Percentiles rank a stretch among this genome's conserved stretches.
Conservation (phyloP, 2,797 vertebrate genomes). For the Phoebastria nigripes region DNA sequence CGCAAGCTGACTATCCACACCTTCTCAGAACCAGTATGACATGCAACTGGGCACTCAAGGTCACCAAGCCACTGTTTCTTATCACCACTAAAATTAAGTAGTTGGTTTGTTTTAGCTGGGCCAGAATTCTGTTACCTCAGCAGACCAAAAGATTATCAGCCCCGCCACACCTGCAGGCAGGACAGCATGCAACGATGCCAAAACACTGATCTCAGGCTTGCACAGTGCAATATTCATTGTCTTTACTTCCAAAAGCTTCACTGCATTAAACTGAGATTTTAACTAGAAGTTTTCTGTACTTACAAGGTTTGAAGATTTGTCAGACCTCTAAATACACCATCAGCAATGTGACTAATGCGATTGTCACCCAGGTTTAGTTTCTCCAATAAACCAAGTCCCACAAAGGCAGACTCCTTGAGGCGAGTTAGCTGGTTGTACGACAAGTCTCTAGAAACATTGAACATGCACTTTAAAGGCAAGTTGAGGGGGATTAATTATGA, state of each 20-base stretch:
- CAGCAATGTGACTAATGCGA: constrained; percentile 89
- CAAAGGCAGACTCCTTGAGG: constrained; percentile 90
- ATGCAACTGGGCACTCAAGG: not conserved
- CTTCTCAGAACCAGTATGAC: not conserved
- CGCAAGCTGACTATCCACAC: not conserved
- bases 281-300: constrained; percentile 63
- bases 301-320: constrained; percentile 87
- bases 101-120: not conserved
- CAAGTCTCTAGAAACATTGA: constrained; percentile 82
- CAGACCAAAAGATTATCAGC: not conserved
- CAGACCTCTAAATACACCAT: constrained; percentile 89
- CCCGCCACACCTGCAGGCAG: not conserved
- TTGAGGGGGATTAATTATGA: not conserved
- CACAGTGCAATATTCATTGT: not conserved
- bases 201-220: not conserved
- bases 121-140: not conserved
- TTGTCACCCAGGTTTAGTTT: constrained; percentile 92
- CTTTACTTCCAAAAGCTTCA: not conserved
- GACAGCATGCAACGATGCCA: not conserved
- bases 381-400: constrained; percentile 87
- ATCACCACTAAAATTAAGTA: not conserved
- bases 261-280: not conserved
- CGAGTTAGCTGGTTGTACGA: constrained; percentile 92
- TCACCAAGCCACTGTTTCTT: not conserved
- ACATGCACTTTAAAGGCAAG: not conserved